Base-by-base conservation (phyloP, 2,888 invertebrate species). In the Didymodactylos carnosus region DNA sequence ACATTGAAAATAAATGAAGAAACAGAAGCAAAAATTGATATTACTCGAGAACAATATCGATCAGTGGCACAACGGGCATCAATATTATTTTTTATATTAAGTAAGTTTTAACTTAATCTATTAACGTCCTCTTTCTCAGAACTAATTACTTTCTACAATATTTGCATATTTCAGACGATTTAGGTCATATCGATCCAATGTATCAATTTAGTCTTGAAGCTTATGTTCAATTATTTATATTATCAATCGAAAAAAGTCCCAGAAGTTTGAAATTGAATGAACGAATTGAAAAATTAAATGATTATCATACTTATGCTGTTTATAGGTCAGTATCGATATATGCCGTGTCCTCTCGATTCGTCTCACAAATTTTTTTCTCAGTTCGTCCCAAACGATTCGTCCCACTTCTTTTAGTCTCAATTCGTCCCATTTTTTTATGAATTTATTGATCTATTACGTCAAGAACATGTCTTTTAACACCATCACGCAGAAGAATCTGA, bases 151-250 rank as follows among this genome's bases (percentile, higher is more conserved):
- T n/a, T n/a, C n/a, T n/a, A n/a, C n/a, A n/a, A n/a, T n/a, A n/a
- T n/a, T n/a, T n/a, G n/a, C n/a, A n/a, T n/a, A n/a, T n/a, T 0
- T 83, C 92, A 72, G 91, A 90, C 83, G 92, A 92, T 82, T 88
- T 92, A 86, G 89, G 89, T 7, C 86, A 87, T 75, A 91, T 93
- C 78, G 92, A 93, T 84, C 91, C 92, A 0, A 93, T 92, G 92
- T 93, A 92, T 85, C 91, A 92, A 82, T 93, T 91, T 84, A 90
- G 92, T 0, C 83, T 93, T 78, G 90, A 91, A 79, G 87, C 91
- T 0, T 92, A 92, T 83, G 89, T 89, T 76, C 87, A 88, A 73
- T 85, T 92, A 1, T 93, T 92, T 84, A 87, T 84, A 25, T 87
- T 88, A 81, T 92, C 92, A 41, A 92, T 92, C 78, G 90, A 89